Base-by-base conservation (phyloP, 2,888 invertebrate genomes). In the Cylloceria caligata region DNA sequence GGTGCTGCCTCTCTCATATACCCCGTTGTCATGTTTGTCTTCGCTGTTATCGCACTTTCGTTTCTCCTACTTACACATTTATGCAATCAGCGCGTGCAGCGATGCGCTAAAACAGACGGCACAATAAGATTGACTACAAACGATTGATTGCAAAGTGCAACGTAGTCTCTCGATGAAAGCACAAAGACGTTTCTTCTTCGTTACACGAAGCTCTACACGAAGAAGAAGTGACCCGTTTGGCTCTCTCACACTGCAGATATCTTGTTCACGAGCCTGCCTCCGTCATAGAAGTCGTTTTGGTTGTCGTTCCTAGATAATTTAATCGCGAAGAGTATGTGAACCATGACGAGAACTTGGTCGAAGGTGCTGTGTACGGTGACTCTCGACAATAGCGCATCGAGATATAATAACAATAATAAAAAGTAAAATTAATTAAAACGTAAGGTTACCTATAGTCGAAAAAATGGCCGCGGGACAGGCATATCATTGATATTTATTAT, bases 121-220 rank as follows among this genome's bases (percentile, higher is more conserved):
- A n/a, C n/a, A n/a, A n/a, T n/a, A n/a, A n/a, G n/a, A n/a, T 86
- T 86, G 80, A 77, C 65, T 36, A 39, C 64, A 62, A 49, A 64
- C 45, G 52, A 65, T 80, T 80, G 81, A 81, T 74, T 64, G 47
- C 55, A 13, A 34, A 74, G 74, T 42, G 47, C 69, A 57, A 49
- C 45, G 62, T 62, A 30, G 62, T n/a, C n/a, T 65, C 42, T 19
- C 52, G 36, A 74, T 45, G 47, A 36, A 52, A 71, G 57, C 27
- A 11, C n/a, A 27, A 4, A 13, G 55, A 1, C 16, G 7, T 27
- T 55, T 27, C 11, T 55, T 13, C 5, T 24, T 55, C 27, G 52
- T n/a, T n/a, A n/a, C n/a, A n/a, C n/a, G n/a, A n/a, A n/a, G n/a
- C n/a, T n/a, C 11, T 16, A 30, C n/a, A 30, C 27, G 57, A 16